A percentile compares a stretch with the other conserved stretches of the same genome.
Evolutionary conservation across 1,140 invertebrate genomes (phyloP).

Genomic region (Neocloeon triangulifer): DNA sequence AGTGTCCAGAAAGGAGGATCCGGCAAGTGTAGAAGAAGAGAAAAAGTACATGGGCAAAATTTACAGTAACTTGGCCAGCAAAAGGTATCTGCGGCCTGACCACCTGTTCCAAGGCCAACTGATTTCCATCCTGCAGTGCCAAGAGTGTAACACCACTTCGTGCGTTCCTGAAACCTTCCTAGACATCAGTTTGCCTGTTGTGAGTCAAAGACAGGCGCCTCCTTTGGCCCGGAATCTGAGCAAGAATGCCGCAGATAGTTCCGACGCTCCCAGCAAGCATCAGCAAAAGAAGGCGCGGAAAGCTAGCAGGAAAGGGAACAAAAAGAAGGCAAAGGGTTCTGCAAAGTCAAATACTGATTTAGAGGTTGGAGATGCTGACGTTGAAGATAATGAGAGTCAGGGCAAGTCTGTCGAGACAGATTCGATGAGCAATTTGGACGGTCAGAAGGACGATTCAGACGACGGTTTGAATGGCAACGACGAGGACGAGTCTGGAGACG

Average conservation of each 20-base stretch:
- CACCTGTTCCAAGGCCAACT: constrained; percentile 71
- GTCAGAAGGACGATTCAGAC: neutral
- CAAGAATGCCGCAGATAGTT: no score
- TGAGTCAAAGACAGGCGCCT: constrained; percentile 29
- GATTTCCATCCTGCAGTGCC: constrained; percentile 71
- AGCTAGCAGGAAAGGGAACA: constrained; percentile 27
- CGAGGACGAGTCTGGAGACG: constrained; percentile 6
- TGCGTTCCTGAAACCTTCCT: constrained; percentile 78
- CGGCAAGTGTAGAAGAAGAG: constrained; percentile 44
- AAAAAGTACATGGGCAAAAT: no score
- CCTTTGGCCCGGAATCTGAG: constrained; percentile 9
- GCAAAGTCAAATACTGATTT: no score
- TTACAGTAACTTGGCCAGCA: constrained; percentile 57
- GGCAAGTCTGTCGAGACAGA: constrained; percentile 10
- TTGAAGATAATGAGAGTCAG: constrained; percentile 54
- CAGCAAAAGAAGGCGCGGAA: constrained; percentile 42
- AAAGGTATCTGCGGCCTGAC: constrained; percentile 58
- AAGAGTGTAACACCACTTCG: constrained; percentile 67
- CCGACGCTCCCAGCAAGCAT: constrained; percentile 39
- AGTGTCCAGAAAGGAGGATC: constrained; percentile 36
- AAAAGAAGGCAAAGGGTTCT: constrained; percentile 14
- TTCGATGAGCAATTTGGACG: constrained; percentile 6
- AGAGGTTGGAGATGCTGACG: constrained; percentile 43
- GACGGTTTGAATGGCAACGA: neutral
- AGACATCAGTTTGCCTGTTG: constrained; percentile 79